Evolutionary conservation across 2,797 vertebrate species (phyloP).

Genomic region (Mionectes olivaceus): DNA sequence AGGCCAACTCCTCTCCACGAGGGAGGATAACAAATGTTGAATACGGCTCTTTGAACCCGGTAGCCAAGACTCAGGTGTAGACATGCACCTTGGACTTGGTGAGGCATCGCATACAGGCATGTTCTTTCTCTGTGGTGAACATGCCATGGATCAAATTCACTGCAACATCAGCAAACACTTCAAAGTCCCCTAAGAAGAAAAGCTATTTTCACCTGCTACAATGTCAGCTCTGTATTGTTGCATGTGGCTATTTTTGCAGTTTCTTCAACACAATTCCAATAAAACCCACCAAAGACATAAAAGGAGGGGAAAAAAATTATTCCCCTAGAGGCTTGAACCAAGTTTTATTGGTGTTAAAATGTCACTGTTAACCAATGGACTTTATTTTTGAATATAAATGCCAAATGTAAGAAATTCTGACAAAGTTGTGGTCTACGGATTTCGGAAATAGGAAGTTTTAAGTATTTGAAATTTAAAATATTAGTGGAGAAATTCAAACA

Average conservation of each 20-base stretch:
- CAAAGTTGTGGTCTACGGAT: fast-evolving
- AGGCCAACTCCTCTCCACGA: neutral
- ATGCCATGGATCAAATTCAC: neutral
- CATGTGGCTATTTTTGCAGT: neutral
- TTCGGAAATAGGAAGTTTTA: neutral
- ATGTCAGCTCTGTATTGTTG: neutral
- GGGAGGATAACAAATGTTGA: neutral
- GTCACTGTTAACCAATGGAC: neutral
- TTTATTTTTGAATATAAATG: neutral
- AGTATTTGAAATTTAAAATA: neutral
- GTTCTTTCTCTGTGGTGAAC: neutral
- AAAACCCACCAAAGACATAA: neutral
- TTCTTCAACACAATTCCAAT: neutral
- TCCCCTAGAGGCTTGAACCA: neutral
- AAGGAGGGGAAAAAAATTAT: neutral
- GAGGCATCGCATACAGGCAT: neutral
- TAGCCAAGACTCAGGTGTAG: neutral
- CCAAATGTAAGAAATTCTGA: neutral
- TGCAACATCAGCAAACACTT: neutral
- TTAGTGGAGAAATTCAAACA: neutral
- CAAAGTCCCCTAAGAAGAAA: neutral
- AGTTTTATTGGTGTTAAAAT: neutral
- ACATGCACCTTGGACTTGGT: neutral
- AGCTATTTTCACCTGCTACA: neutral
- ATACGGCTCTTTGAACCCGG: neutral